Evolutionary conservation across 1,140 invertebrate genomes (phyloP).

Genomic region (Leucophenga varia): DNA sequence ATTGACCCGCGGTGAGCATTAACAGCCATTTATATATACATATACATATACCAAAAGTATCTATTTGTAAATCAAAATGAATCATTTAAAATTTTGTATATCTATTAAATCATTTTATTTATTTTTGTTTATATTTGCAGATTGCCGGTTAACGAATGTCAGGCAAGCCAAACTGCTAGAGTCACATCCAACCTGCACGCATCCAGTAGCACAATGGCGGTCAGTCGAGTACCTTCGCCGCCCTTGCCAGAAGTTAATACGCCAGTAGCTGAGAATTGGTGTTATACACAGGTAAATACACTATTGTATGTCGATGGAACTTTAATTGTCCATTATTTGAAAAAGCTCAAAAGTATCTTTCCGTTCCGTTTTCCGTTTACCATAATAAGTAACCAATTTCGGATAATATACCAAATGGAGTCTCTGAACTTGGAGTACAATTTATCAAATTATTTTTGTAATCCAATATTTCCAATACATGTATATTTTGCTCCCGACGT

Average conservation of each 20-base stretch:
- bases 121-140: constrained; percentile 59
- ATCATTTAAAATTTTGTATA: not conserved
- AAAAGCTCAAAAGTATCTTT: no score
- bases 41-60: not conserved
- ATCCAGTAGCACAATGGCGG: constrained; percentile 79
- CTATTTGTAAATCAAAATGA: not conserved
- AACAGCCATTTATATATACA: not conserved
- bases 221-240: constrained; percentile 87
- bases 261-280: constrained; percentile 94
- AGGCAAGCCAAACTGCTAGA: constrained; percentile 76
- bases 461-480: no score
- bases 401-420: no score
- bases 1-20: constrained; percentile 40
- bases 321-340: no score
- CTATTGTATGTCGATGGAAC: no score
- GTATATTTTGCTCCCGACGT: no score
- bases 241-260: constrained; percentile 88
- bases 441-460: no score
- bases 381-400: no score
- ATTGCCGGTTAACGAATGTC: constrained; percentile 83
- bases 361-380: no score
- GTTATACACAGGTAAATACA: constrained; percentile 90
- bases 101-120: constrained; percentile 6
- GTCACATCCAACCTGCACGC: constrained; percentile 74
- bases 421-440: no score